Evolutionary conservation across 2,888 invertebrate species (phyloP).

Genomic region (Cephus pygmeus): DNA sequence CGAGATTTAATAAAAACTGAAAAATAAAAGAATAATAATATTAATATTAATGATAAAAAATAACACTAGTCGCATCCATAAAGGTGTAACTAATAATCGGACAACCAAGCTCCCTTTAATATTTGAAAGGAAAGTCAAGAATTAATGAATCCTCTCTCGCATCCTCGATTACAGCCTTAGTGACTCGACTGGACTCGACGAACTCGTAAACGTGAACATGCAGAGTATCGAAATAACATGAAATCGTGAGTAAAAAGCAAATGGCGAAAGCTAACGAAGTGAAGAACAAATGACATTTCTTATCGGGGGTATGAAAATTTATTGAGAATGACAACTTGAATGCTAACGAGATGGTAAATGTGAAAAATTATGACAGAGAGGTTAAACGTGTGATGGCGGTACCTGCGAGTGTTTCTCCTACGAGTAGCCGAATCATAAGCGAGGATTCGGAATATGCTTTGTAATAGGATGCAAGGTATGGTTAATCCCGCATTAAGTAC

Average conservation of each 20-base stretch:
- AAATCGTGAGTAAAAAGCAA: not conserved
- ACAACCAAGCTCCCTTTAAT: not conserved
- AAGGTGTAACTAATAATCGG: not conserved
- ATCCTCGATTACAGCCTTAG: not conserved
- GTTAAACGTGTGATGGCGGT: not conserved
- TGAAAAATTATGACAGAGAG: not conserved
- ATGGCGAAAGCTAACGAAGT: not conserved
- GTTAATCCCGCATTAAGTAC: not conserved
- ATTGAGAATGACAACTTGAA: not conserved
- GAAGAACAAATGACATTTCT: not conserved
- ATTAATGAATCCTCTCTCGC: not conserved
- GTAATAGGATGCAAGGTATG: not conserved
- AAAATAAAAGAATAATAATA: not conserved
- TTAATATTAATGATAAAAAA: not conserved
- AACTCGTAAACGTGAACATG: not conserved
- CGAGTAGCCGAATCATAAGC: not conserved
- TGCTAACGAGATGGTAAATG: not conserved
- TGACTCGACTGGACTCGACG: not conserved
- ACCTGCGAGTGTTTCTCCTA: not conserved
- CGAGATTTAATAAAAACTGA: not conserved
- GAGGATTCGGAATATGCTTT: not conserved
- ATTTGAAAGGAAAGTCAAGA: not conserved
- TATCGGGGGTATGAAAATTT: not conserved
- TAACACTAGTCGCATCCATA: not conserved
- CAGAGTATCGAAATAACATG: not conserved